Percentiles rank a stretch among this genome's conserved stretches.
Conservation (phyloP, 2,888 invertebrate genomes). For the Neoascia interrupta region DNA sequence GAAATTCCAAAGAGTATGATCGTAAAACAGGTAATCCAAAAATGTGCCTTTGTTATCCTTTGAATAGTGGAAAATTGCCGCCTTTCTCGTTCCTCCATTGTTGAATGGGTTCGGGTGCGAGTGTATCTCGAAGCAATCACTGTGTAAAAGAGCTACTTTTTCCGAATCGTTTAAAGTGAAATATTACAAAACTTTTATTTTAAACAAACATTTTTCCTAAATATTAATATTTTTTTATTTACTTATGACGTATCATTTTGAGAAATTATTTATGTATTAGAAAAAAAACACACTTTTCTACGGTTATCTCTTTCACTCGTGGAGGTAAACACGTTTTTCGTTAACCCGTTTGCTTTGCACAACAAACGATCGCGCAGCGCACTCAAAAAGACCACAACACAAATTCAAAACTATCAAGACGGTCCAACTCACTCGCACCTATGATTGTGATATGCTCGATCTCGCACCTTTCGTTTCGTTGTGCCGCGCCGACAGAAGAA, state of each 20-base stretch:
- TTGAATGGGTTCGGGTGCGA: too few relatives aligned
- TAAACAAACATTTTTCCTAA: constrained; percentile 18
- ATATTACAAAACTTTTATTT: too few relatives aligned
- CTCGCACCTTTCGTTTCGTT: constrained; percentile 64
- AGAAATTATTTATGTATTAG: too few relatives aligned
- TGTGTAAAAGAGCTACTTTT: too few relatives aligned
- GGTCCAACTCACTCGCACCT: constrained; percentile 45
- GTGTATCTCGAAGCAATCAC: too few relatives aligned
- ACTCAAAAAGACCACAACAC: constrained; percentile 8
- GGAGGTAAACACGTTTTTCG: constrained; percentile 50
- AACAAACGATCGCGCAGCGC: constrained; percentile 17
- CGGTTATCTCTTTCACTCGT: constrained; percentile 38
- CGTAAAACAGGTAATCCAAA: constrained; percentile 67
- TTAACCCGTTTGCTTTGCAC: constrained; percentile 33
- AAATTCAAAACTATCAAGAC: constrained; percentile 31
- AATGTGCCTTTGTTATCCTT: constrained; percentile 67
- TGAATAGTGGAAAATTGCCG: constrained; percentile 59
- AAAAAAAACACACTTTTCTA: constrained; percentile 22
- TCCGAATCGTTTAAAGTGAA: too few relatives aligned
- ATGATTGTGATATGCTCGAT: background rate
- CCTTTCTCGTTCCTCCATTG: constrained; percentile 68
- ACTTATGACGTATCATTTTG: constrained; percentile 50
- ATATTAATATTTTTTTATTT: constrained; percentile 36
- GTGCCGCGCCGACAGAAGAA: constrained; percentile 14
- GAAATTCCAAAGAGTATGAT: constrained; percentile 61